Evolutionary conservation across 2,113 vertebrate species (phyloP), one percentile per base, ranked within the genome.

Genomic region (Oreotrochilus melanogaster): DNA sequence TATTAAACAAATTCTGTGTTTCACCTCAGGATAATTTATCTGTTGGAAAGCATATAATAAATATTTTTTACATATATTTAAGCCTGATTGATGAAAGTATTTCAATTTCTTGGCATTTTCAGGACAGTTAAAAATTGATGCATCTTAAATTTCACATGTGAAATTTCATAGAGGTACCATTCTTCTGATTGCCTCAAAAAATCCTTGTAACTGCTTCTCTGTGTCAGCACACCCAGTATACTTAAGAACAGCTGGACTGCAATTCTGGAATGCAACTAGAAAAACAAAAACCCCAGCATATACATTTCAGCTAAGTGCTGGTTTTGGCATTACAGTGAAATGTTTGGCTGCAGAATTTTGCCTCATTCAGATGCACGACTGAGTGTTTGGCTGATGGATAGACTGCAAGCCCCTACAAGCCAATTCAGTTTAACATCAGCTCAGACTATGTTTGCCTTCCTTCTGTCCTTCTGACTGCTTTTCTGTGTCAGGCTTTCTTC

Each of bases 41-140:
- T 88, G 25, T 71, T 93, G 70, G 78, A 72, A 92, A 88, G 62
- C 58, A 39, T 79, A 83, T 48, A 5, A 87, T 64, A 92, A 78
- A 78, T 95, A 90, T 70, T 78, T 90, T 86, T 84, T 60, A 73
- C 53, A 85, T 64, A 33, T 51, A 39, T 91, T 86, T 90, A 93
- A 93, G 42, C 25, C 16, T 89, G 78, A 80, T 45, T 89, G 61
- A 93, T 73, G 42, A 84, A 86, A 86, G 5, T 47, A 89, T 93
- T 96, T 94, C 70, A n/a, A 81, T 95, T 96, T 93, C 60, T 92
- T 88, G 56, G 54, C 30, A 84, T 92, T 97, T 94, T 86, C 65
- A 90, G 76, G 65, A 73, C 79, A 93, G 54, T 18, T 83, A 78
- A 95, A 91, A 89, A 64, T 72, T 28, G 11, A 45, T 57, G 18